Percentiles rank a stretch among this genome's conserved stretches.
phyloP scores from a whole-genome alignment of 2,113 vertebrate species.

The Dendropsophus ebraccatus region DNA sequence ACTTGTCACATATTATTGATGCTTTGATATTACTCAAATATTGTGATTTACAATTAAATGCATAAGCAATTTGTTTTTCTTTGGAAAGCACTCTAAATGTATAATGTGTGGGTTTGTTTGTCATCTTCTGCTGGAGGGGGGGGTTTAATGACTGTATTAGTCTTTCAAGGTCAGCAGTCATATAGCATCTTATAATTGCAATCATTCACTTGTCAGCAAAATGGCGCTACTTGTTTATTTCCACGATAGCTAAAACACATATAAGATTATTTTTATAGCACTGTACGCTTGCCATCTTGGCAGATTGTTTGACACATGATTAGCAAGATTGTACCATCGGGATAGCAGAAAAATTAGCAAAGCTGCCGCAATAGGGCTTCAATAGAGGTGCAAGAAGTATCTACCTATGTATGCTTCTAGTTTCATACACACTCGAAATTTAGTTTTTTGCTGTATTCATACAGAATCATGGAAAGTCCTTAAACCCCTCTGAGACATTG shows the following conservation, averaged over 20 bases:
- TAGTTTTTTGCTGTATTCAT: no score
- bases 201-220: constrained; percentile 26
- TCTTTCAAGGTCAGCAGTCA: constrained; percentile 37
- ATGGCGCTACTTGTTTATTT: neutral
- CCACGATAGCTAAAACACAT: constrained; percentile 6
- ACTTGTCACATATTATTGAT: constrained; percentile 52
- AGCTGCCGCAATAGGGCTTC: no score
- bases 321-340: neutral
- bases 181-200: constrained; percentile 31
- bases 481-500: neutral
- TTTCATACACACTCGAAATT: neutral
- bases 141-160: constrained; percentile 18
- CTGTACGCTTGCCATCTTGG: neutral
- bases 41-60: constrained; percentile 41
- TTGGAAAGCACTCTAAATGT: constrained; percentile 6
- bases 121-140: constrained; percentile 1
- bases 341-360: neutral
- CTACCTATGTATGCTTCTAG: neutral
- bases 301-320: neutral
- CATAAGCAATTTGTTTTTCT: constrained; percentile 51
- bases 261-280: neutral
- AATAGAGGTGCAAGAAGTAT: neutral
- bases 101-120: constrained; percentile 24
- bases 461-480: no score
- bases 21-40: constrained; percentile 42